Base-by-base conservation (phyloP, 2,113 vertebrate genomes). In the Thunnus maccoyii region DNA sequence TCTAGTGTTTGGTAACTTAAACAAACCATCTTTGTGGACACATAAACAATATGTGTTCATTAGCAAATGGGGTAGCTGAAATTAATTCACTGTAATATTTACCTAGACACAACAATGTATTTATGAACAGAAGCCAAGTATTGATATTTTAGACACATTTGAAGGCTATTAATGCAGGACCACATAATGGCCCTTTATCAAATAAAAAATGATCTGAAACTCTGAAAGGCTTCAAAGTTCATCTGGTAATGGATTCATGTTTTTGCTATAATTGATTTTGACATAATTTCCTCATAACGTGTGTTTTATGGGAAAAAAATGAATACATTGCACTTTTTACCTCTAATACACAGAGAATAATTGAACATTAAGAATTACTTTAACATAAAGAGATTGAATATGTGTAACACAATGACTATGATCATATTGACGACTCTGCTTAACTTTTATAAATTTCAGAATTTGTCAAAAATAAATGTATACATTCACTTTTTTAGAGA, bases 61-160 rank as follows among this genome's bases (percentile, higher is more conserved):
- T 72, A 73, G 25, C 22, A 72, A 64, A 76, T 18, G 63, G 30
- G 12, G n/a, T 9, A 11, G 32, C 54, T 57, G 60, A 58, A 44
- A 80, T 74, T 61, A 54, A 81, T 78, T 64, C 15, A 70, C 27
- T 61, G 22, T 56, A 52, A 44, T 66, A 61, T 80, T 44, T 36
- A 67, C 36, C 68, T 63, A 47, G 14, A 57, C 5, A 52, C 77
- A 77, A 56, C 55, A 67, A 55, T 82, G 1, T 61, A 54, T 83
- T 77, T 57, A 71, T 81, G 50, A 72, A 64, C 17, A 41, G 5
- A 64, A 55, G 82, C 68, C 58, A 56, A 72, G 74, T 86, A 83
- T 72, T 78, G 76, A 78, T 30, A 62, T 78, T 77, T 68, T 50
- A 58, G 46, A 74, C 79, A 74, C 36, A 71, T 64, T 48, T 79